phyloP scores from a whole-genome alignment of 2,113 vertebrate genomes.

The Numenius arquata region DNA sequence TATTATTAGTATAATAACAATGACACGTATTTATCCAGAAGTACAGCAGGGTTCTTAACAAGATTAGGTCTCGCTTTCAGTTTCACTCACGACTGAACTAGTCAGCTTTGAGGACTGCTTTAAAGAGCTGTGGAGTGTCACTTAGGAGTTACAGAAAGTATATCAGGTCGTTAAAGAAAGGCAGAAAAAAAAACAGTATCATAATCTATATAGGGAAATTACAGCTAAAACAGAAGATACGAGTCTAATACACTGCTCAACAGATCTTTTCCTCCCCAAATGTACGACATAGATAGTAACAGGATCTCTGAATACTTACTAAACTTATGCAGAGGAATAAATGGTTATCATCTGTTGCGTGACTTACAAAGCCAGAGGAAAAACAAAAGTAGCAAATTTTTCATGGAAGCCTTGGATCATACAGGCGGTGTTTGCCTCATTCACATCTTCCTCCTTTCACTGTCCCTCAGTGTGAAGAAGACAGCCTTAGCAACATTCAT shows the following conservation, averaged over 20 bases:
- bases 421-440: neutral
- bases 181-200: neutral
- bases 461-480: constrained; percentile 12
- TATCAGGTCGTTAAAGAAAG: neutral
- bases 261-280: neutral
- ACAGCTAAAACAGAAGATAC: neutral
- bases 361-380: constrained; percentile 24
- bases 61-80: constrained; percentile 36
- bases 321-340: constrained; percentile 28
- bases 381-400: constrained; percentile 19
- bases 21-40: neutral
- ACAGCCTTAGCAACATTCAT: constrained; percentile 11
- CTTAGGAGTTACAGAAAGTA: constrained; percentile 10
- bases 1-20: neutral
- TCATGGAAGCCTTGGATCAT: neutral
- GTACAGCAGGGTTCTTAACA: neutral
- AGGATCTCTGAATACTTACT: constrained; percentile 54
- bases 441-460: constrained; percentile 28
- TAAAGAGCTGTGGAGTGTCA: neutral
- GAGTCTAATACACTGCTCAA: neutral
- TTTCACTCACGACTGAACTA: constrained; percentile 31
- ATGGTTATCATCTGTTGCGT: neutral
- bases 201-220: neutral
- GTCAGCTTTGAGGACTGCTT: neutral
- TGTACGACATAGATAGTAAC: neutral